Percentiles rank a stretch among this genome's conserved stretches.
Conservation (phyloP, 2,888 invertebrate species). For the Troilus luridus region DNA sequence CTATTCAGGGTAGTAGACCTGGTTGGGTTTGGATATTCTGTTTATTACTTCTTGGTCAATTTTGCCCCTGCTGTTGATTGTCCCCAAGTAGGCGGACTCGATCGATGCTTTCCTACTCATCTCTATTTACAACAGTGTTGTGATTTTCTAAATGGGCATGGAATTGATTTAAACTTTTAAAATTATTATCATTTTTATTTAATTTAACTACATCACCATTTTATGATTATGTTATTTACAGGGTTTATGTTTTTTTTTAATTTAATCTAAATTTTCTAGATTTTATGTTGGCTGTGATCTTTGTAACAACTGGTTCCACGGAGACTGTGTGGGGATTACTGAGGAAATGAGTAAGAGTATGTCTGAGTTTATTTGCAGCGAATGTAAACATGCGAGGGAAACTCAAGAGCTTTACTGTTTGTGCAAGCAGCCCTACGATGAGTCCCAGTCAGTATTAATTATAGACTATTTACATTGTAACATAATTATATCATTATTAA, state of each 20-base stretch:
- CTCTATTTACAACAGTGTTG: too few species aligned
- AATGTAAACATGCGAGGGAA: slow-evolving; percentile 88
- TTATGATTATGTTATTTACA: neutral
- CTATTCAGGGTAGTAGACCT: too few species aligned
- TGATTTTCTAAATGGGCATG: too few species aligned
- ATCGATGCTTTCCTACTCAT: too few species aligned
- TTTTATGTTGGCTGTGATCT: slow-evolving; percentile 98
- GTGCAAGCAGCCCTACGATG: slow-evolving; percentile 96
- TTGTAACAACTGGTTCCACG: slow-evolving; percentile 99
- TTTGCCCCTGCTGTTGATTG: too few species aligned
- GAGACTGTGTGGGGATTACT: slow-evolving; percentile 94
- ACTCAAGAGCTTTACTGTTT: slow-evolving; percentile 95
- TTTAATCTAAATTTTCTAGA: slow-evolving; percentile 70
- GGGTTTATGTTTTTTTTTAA: neutral
- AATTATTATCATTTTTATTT: too few species aligned
- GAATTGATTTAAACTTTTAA: too few species aligned
- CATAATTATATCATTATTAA: too few species aligned
- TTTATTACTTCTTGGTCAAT: too few species aligned
- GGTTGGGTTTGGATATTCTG: too few species aligned
- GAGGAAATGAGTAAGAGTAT: slow-evolving; percentile 92
- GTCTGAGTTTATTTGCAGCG: slow-evolving; percentile 90
- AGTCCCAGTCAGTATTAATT: slow-evolving; percentile 84
- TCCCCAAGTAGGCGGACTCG: too few species aligned
- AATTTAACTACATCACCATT: neutral
- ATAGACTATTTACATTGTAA: neutral